These are phyloP conservation scores for Onychostoma macrolepis DNA, from an alignment of 2,113 vertebrate species.

Conservation along the genomic window DNA sequence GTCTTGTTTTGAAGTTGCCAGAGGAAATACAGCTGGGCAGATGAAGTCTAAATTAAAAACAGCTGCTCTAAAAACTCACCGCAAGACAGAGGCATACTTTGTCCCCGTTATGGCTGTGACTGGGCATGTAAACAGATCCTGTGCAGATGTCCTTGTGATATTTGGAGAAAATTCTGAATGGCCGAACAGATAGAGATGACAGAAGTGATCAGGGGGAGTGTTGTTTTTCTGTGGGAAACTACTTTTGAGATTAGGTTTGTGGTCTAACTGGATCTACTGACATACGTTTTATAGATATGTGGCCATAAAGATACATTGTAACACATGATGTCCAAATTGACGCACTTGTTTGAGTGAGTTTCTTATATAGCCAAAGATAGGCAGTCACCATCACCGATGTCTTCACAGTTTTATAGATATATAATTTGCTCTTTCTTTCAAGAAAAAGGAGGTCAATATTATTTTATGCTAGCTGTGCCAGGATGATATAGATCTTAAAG, in stretches of 20 bases:
- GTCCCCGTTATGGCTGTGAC: conserved; percentile 46
- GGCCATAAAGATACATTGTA: not conserved
- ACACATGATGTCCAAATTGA: not conserved
- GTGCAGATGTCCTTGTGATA: conserved; percentile 33
- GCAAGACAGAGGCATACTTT: conserved; percentile 48
- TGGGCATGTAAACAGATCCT: conserved; percentile 42
- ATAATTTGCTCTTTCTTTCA: not conserved
- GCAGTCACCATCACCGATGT: not conserved
- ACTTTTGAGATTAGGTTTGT: not conserved
- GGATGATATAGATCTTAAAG: not conserved
- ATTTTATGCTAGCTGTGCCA: not conserved
- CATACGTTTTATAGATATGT: not conserved
- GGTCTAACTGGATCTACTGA: not conserved
- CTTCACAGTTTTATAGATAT: not conserved
- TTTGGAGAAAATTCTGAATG: conserved; percentile 8
- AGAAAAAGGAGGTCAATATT: not conserved
- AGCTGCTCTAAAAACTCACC: conserved; percentile 62
- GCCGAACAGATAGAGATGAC: not conserved
- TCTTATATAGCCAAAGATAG: not conserved
- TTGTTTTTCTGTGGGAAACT: not conserved
- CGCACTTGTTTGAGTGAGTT: not conserved
- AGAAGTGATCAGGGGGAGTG: not conserved
- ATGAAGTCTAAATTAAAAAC: conserved; percentile 62
- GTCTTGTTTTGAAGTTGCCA: conserved; percentile 31
- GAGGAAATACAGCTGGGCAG: conserved; percentile 14